phyloP scores from a whole-genome alignment of 2,888 invertebrate genomes.

The Escarpia spicata region DNA sequence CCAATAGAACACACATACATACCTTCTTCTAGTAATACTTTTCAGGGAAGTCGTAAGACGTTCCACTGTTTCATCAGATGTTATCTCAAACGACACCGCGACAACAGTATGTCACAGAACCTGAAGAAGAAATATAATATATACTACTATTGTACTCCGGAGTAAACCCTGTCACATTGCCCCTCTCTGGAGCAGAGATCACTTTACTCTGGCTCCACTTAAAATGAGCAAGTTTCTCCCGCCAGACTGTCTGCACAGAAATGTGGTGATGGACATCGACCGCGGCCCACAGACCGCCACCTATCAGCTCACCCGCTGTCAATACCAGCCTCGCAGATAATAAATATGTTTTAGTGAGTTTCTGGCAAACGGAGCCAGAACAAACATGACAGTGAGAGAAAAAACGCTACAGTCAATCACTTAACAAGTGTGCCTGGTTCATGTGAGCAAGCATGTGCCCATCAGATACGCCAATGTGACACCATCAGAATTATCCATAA shows the following conservation, averaged over 20 bases:
- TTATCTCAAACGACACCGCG: neutral
- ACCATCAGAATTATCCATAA: neutral
- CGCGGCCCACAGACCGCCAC: neutral
- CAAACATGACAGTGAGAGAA: neutral
- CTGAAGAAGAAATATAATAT: neutral
- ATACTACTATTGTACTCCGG: neutral
- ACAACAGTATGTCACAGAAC: neutral
- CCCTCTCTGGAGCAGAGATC: neutral
- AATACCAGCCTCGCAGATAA: neutral
- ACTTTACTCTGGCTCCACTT: neutral
- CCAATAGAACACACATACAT: neutral
- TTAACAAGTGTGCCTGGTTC: neutral
- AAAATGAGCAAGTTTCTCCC: neutral
- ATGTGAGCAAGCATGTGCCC: neutral
- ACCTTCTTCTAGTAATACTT: neutral
- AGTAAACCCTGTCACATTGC: neutral
- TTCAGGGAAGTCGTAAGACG: neutral
- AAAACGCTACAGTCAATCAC: neutral
- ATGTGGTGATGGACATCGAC: neutral
- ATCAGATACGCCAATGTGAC: neutral
- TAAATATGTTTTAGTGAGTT: neutral
- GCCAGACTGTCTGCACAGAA: neutral
- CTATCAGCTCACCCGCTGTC: neutral
- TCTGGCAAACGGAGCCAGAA: neutral
- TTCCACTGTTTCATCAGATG: neutral